A percentile compares a stretch with the other conserved stretches of the same genome.
phyloP scores from a whole-genome alignment of 2,113 vertebrate genomes.

The Phalacrocorax pelagicus region DNA sequence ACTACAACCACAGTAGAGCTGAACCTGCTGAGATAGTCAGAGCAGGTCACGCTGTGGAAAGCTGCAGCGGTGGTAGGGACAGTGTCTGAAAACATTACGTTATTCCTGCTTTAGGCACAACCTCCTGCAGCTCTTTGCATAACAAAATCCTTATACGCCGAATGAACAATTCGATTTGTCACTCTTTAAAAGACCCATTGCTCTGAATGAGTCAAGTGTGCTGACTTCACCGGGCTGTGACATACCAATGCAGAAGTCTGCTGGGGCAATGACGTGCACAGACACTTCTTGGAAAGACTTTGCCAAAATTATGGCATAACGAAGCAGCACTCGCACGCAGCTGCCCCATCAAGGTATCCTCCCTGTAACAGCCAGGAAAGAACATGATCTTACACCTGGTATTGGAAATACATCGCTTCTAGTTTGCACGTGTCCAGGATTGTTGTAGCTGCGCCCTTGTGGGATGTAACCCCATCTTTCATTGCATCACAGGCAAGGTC shows the following conservation, averaged over 20 bases:
- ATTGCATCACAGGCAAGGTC: not conserved
- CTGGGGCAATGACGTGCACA: not conserved
- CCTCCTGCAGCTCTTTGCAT: not conserved
- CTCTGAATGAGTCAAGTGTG: not conserved
- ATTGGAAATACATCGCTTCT: not conserved
- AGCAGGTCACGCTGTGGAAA: not conserved
- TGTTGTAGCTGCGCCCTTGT: not conserved
- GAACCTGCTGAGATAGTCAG: not conserved
- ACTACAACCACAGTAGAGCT: not conserved
- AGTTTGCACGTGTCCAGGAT: not conserved
- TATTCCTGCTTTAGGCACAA: not conserved
- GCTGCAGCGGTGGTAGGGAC: not conserved
- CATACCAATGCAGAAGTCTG: not conserved
- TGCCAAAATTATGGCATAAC: not conserved
- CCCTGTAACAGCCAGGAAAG: not conserved
- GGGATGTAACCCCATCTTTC: not conserved
- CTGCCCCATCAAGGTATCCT: not conserved
- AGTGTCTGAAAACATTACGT: not conserved
- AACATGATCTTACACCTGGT: not conserved
- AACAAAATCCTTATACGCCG: not conserved
- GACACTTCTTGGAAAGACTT: not conserved
- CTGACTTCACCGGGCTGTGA: not conserved
- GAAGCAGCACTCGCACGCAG: fast-evolving
- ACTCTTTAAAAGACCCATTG: not conserved
- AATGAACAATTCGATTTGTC: not conserved